phyloP scores from a whole-genome alignment of 2,797 vertebrate species.

The Poeciliopsis paucimaculata region DNA sequence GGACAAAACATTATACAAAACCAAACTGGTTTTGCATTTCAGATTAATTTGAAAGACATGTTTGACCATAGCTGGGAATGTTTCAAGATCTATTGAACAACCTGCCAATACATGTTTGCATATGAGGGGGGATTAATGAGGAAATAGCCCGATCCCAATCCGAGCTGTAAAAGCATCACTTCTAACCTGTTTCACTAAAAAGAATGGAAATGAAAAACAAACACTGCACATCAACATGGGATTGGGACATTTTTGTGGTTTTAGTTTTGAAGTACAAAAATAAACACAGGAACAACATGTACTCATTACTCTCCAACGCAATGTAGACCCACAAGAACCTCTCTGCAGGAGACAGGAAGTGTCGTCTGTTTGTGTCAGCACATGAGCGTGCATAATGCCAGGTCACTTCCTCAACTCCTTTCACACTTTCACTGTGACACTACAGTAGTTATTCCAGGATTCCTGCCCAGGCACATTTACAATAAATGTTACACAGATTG shows the following conservation, averaged over 20 bases:
- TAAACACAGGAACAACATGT: neutral
- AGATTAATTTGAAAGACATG: neutral
- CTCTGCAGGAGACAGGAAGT: constrained; percentile 61
- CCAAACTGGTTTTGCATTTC: neutral
- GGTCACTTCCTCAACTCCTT: constrained; percentile 68
- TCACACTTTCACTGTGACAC: constrained; percentile 28
- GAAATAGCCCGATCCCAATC: neutral
- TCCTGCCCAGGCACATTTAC: constrained; percentile 15
- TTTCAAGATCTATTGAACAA: neutral
- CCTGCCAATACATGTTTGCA: too few species aligned
- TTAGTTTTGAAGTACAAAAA: neutral
- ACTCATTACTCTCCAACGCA: constrained; percentile 34
- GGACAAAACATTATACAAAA: neutral
- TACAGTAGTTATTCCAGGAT: constrained; percentile 59
- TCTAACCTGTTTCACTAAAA: neutral
- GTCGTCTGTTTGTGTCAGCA: constrained; percentile 44
- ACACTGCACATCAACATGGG: neutral
- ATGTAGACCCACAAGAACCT: constrained; percentile 32
- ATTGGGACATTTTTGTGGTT: neutral
- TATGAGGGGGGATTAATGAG: neutral
- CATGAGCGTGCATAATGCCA: constrained; percentile 60
- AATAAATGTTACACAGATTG: neutral
- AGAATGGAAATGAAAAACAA: neutral
- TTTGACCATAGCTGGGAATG: neutral
- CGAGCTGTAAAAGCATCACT: neutral